Percentiles rank a stretch among this genome's conserved stretches.
Conservation (phyloP, 2,797 vertebrate species). For the Acipenser oxyrinchus region DNA sequence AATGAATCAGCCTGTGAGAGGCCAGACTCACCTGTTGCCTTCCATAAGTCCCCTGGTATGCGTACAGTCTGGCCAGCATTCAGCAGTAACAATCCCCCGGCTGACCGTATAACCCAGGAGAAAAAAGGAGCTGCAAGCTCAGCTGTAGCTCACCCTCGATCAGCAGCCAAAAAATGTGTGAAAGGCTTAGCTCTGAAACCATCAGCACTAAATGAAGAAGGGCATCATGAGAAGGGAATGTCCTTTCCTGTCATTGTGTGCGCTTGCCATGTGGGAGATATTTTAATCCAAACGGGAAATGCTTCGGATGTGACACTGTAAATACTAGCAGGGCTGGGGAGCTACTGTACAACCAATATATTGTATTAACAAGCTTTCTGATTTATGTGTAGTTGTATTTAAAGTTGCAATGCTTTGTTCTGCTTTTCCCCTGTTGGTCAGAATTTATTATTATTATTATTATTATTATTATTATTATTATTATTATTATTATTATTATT, state of each 20-base stretch:
- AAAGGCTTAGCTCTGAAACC: conserved; percentile 11
- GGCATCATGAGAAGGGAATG: conserved; percentile 4
- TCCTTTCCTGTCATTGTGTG: conserved; percentile 1
- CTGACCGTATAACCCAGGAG: conserved; percentile 26
- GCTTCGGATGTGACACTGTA: not conserved
- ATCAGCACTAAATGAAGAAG: conserved; percentile 4
- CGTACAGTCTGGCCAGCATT: conserved; percentile 23
- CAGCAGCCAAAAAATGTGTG: conserved; percentile 39
- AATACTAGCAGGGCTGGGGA: not conserved
- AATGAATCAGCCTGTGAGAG: not conserved
- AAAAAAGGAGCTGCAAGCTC: conserved; percentile 52
- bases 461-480: too few species aligned
- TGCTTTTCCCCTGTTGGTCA: too few species aligned
- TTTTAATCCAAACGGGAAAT: conserved; percentile 3
- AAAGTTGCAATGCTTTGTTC: too few species aligned
- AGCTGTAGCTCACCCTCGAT: conserved; percentile 32
- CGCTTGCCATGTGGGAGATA: not conserved
- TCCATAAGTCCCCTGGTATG: conserved; percentile 29
- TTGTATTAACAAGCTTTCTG: conserved; percentile 16
- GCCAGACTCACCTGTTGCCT: conserved; percentile 42
- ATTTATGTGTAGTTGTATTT: conserved; percentile 28
- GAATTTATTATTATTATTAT: too few species aligned
- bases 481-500: too few species aligned
- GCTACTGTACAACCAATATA: not conserved
- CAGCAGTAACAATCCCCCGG: conserved; percentile 16